Conservation (phyloP, 1,140 invertebrate genomes). For the Lycorma delicatula region DNA sequence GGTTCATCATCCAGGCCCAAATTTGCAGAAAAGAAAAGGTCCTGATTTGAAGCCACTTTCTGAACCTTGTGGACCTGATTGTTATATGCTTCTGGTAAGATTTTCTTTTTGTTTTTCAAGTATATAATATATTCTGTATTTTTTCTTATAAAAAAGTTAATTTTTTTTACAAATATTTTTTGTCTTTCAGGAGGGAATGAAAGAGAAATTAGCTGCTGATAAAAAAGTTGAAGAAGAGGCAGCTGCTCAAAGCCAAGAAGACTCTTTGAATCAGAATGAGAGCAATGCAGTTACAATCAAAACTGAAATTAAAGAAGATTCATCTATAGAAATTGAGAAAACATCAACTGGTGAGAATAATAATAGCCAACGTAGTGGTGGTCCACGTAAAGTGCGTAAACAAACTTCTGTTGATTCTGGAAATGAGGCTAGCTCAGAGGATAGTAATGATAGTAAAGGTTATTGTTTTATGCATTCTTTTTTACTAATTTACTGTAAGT, state of each 20-base stretch:
- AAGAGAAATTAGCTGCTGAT: conserved; percentile 65
- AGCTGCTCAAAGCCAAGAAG: conserved; percentile 45
- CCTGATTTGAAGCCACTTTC: conserved; percentile 79
- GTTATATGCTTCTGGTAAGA: conserved; percentile 80
- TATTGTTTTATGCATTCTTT: background rate
- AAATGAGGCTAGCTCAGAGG: conserved; percentile 86
- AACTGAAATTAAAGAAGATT: conserved; percentile 7
- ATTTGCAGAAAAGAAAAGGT: conserved; percentile 78
- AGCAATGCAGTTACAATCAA: background rate
- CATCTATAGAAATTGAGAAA: too few relatives aligned
- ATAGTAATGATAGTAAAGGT: conserved; percentile 73
- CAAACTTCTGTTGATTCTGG: conserved; percentile 72
- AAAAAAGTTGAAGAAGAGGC: conserved; percentile 33
- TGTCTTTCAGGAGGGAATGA: conserved; percentile 60
- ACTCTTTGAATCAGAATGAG: conserved; percentile 28
- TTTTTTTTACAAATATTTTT: conserved; percentile 13
- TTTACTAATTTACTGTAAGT: background rate
- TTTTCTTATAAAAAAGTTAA: conserved; percentile 5
- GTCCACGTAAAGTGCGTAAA: conserved; percentile 52
- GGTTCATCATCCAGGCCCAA: conserved; percentile 85
- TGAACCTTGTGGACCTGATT: conserved; percentile 79
- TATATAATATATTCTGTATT: too few relatives aligned
- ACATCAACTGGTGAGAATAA: conserved; percentile 19
- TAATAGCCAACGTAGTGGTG: conserved; percentile 22
- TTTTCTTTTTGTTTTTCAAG: background rate